These are phyloP conservation scores for Scolopax bukidnonensis DNA, from an alignment of 2,797 vertebrate genomes.

Conservation along the genomic window DNA sequence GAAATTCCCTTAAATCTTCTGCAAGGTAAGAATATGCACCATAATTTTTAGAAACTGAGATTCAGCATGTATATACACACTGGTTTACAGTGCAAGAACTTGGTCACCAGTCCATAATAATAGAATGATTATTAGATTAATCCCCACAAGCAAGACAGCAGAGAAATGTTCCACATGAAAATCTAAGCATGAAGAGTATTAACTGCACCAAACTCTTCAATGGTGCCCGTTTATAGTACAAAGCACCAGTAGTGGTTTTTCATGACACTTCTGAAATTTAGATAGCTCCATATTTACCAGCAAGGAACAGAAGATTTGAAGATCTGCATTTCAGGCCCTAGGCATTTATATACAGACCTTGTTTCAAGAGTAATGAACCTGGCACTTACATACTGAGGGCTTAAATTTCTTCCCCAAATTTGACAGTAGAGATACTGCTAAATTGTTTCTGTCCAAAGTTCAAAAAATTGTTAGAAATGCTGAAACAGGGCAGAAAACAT, in stretches of 20 bases:
- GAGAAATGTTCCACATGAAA: not conserved
- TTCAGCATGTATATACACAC: not conserved
- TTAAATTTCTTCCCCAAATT: not conserved
- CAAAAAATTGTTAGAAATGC: not conserved
- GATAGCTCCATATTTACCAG: not conserved
- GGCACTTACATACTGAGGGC: not conserved
- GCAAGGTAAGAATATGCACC: not conserved
- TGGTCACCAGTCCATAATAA: not conserved
- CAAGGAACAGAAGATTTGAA: not conserved
- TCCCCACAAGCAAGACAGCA: not conserved
- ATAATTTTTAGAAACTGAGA: not conserved
- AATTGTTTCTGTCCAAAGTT: not conserved
- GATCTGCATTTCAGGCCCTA: rapidly evolving
- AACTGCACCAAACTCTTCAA: not conserved
- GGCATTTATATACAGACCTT: not conserved
- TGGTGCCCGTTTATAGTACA: not conserved
- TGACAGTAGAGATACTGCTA: not conserved
- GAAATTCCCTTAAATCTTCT: not conserved
- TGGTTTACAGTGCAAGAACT: not conserved
- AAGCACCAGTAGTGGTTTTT: not conserved
- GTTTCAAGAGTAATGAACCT: not conserved
- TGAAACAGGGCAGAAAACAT: not conserved
- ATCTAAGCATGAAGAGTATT: not conserved
- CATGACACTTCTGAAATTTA: not conserved
- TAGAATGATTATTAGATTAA: not conserved